Evolutionary conservation across 2,888 invertebrate genomes (phyloP), one percentile per base, ranked within the genome.

Genomic region (Drosophila incognita): DNA sequence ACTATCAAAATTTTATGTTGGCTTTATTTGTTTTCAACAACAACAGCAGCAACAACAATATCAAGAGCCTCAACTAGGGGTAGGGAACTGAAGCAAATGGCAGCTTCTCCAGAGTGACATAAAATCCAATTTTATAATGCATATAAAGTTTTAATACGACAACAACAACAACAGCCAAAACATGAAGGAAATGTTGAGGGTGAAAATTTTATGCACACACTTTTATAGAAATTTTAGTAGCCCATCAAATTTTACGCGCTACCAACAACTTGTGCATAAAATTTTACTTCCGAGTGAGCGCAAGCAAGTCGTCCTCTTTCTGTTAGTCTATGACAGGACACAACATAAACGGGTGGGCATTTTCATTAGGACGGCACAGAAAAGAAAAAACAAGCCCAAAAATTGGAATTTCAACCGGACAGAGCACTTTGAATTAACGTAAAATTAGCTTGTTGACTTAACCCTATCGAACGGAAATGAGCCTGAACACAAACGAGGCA

Each of bases 81-180:
- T 8, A 49, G 42, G 56, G 46, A 42, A 59, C 52, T 40, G 46
- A 58, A 56, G 77, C 86, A 77, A 85, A 87, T 81, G 86, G 76
- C 83, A 73, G 76, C 83, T 79, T 71, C 62, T 64, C 64, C 85
- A 66, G 84, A 79, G 78, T 83, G 79, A 86, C 89, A 88, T 86
- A 86, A 86, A 86, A 88, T 83, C 82, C 87, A 80, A 86, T 88
- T 86, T 86, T 86, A 86, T 88, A 87, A 86, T 79, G 82, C 84
- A 87, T 89, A 86, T 86, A 86, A 86, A 86, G 76, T 85, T 85
- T 85, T 85, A 87, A 84, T 82, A 85, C 83, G 51, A 67, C 61
- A 52, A 64, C 46, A 46, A 42, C n/a, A 42, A 46, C 46, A n/a
- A 6, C 42, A 24, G 8, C 15, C 8, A 24, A 49, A 36, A 24